Evolutionary conservation across 2,113 vertebrate genomes (phyloP).

Genomic region (Erythrolamprus reginae): DNA sequence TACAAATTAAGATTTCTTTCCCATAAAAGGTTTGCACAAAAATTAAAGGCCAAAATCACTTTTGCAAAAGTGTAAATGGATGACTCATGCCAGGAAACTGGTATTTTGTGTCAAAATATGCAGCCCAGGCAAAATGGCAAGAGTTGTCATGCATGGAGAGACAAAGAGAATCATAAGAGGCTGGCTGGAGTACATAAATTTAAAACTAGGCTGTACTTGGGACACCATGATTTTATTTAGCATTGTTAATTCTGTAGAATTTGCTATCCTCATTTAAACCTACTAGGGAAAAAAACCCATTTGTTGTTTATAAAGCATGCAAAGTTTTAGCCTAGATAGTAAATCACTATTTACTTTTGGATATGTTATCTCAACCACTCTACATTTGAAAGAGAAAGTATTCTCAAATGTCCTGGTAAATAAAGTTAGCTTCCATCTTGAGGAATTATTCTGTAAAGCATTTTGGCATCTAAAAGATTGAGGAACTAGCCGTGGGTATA

Average conservation of each 20-base stretch:
- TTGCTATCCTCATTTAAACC: not conserved
- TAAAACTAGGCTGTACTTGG: conserved; percentile 16
- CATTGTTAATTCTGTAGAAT: conserved; percentile 2
- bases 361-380: not conserved
- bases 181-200: conserved; percentile 25
- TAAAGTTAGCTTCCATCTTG: not conserved
- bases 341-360: not conserved
- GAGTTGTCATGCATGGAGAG: not conserved
- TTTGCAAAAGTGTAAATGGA: conserved; percentile 21
- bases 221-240: conserved; percentile 34
- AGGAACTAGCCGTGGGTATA: not conserved
- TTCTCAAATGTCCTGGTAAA: not conserved
- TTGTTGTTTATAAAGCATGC: not conserved
- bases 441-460: not conserved
- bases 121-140: conserved; percentile 33
- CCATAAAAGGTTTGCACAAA: not conserved
- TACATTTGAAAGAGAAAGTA: not conserved
- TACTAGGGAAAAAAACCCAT: not conserved
- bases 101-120: conserved; percentile 39
- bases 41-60: not conserved
- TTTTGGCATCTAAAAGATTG: not conserved
- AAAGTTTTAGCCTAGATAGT: not conserved
- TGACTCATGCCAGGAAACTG: conserved; percentile 39
- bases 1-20: not conserved
- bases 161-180: not conserved